A percentile compares a stretch with the other conserved stretches of the same genome.
Conservation (phyloP, 1,140 invertebrate species). For the Triops longicaudatus region DNA sequence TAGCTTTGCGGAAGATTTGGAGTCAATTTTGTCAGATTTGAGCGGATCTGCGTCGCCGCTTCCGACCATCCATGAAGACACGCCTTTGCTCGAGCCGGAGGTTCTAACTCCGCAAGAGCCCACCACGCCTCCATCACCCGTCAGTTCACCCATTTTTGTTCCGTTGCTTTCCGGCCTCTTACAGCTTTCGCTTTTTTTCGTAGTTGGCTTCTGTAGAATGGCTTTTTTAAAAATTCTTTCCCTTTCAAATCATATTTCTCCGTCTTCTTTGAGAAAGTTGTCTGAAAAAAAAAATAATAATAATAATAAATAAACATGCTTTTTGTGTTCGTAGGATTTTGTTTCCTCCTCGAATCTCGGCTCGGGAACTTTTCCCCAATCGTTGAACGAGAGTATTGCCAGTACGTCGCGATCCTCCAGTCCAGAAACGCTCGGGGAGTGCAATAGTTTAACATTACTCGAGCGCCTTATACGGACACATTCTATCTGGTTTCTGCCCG, state of each 20-base stretch:
- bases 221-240: no score
- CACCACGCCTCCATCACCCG: not conserved
- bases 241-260: no score
- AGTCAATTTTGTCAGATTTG: conserved; percentile 59
- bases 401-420: conserved; percentile 30
- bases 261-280: no score
- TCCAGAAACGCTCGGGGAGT: conserved; percentile 44
- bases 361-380: conserved; percentile 20
- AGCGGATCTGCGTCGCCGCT: conserved; percentile 37
- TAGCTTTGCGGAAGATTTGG: conserved; percentile 59
- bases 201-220: conserved; percentile 16
- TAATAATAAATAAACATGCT: no score
- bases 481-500: conserved; percentile 89
- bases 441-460: conserved; percentile 64
- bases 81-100: not conserved
- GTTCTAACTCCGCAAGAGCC: not conserved
- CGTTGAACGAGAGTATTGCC: conserved; percentile 6
- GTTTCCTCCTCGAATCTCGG: conserved; percentile 15
- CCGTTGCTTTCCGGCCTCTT: not conserved
- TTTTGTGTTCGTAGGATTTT: not conserved
- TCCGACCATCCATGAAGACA: not conserved
- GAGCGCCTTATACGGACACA: conserved; percentile 82
- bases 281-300: no score
- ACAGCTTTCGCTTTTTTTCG: conserved; percentile 8
- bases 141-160: not conserved